These are phyloP conservation scores for Anoura caudifer DNA, from an alignment of 2,113 vertebrate genomes.

Conservation along the genomic window DNA sequence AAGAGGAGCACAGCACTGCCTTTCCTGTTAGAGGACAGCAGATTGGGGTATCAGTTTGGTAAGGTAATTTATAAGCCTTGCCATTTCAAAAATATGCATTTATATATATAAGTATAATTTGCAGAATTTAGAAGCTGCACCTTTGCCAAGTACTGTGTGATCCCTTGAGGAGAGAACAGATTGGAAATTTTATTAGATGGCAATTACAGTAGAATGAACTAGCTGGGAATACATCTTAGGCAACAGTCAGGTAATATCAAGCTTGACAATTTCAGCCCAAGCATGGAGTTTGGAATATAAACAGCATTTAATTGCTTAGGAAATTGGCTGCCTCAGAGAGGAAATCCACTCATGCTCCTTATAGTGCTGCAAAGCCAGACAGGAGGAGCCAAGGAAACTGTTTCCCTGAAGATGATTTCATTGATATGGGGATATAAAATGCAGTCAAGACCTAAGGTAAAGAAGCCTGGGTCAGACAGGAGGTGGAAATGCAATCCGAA, in stretches of 20 bases:
- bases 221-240: conserved; percentile 67
- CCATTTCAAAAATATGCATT: conserved; percentile 67
- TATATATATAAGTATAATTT: conserved; percentile 70
- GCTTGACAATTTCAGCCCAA: conserved; percentile 73
- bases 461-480: conserved; percentile 14
- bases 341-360: conserved; percentile 65
- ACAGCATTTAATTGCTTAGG: conserved; percentile 80
- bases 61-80: conserved; percentile 70
- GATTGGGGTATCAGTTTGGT: conserved; percentile 60
- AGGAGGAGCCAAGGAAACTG: neutral
- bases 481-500: conserved; percentile 36
- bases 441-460: neutral
- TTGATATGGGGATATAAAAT: conserved; percentile 37
- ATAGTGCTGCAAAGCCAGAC: conserved; percentile 31
- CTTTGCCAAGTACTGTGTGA: conserved; percentile 77
- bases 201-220: conserved; percentile 76
- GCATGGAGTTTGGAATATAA: conserved; percentile 76
- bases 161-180: conserved; percentile 83
- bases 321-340: conserved; percentile 70
- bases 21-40: conserved; percentile 13
- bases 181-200: conserved; percentile 83
- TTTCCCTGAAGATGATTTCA: conserved; percentile 52
- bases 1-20: neutral
- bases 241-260: conserved; percentile 79
- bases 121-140: conserved; percentile 70